Evolutionary conservation across 2,888 invertebrate genomes (phyloP), one percentile per base, ranked within the genome.

Genomic region (Graphium colonna): DNA sequence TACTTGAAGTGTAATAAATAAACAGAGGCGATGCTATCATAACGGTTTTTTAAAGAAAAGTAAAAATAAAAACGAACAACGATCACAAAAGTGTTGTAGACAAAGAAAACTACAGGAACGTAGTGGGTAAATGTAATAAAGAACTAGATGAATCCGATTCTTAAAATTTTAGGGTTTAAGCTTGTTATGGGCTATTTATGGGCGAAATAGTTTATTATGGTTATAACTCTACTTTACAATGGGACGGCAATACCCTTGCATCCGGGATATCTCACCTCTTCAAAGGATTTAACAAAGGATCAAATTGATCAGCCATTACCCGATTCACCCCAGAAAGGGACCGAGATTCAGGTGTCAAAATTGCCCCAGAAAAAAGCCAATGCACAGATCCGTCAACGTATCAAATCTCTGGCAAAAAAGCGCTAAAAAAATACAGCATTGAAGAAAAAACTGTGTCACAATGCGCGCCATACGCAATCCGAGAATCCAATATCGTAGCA

Each of bases 311-410:
- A 77, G 73, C 63, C 69, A 67, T 70, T 67, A 74, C 67, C 67
- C 68, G 63, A 56, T 69, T 67, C 51, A n/a, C 61, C 57, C 60
- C 61, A 61, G 64, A 77, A 79, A 80, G 68, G 78, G 79, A 79
- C 77, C 68, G 39, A 73, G 72, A 75, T 83, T 88, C 88, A 86
- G 88, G 88, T 88, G 88, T 87, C 85, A 85, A 67, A 65, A 67
- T 69, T 63, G 13, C 13, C 36, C 31, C 9, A 75, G 72, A 75
- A 77, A 73, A 75, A 75, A 77, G 31, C 64, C 72, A 71, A 80
- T 78, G 79, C 75, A 82, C 65, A 67, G 67, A 80, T 79, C 77
- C 79, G 83, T 83, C 84, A 79, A 77, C 79, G 82, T 82, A 86
- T 86, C 85, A 82, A 79, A 81, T 78, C 77, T 72, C 75, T 59